Base-by-base conservation (phyloP, 2,797 vertebrate species). In the Lepilemur ruficaudatus region DNA sequence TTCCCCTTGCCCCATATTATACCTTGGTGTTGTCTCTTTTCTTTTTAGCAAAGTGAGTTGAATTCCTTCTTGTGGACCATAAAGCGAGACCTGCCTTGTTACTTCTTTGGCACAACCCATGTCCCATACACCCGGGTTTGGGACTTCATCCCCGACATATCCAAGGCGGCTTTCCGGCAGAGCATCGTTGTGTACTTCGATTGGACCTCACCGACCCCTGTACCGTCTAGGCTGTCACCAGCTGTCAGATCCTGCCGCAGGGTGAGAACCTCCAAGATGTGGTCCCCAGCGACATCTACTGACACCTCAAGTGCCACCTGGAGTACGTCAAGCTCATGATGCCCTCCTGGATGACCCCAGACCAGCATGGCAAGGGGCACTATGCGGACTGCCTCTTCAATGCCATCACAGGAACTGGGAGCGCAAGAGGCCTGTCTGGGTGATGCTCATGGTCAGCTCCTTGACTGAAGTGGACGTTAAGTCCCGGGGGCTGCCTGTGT, bases 41-140 rank as follows among this genome's bases (percentile, higher is more conserved):
- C 32, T 82, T 96, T 96, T 94, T 89, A 99, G 99, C 99, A 99
- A 99, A 99, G 98, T 3, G 98, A 99, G 93, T 98, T 99, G 30
- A 99, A 99, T 98, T 99, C 99, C 81, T 99, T 99, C 98, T 98
- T 99, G 94, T 99, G 99, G 99, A 99, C 99, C 43, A 99, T 99
- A 97, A 99, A 99, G 97, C 98, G 99, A 79, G 99, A 99, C 79
- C 99, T 99, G 0, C 99, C 99, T 0, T 99, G 99, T 23, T 99
- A 99, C 97, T 99, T 99, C 97, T 99, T 99, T 65, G 99, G 99
- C 82, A 99, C 99, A 4, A 99, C 99, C 98, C 99, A 99, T 1
- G 99, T 99, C 28, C 99, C 99, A 0, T 99, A 99, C 98, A 99
- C 99, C 0, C 98, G 99, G 4, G 99, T 99, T 46, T 99, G 99